A percentile compares a stretch with the other conserved stretches of the same genome.
These are phyloP conservation scores for Actinopyga echinites DNA, from an alignment of 53 echinoderm and acorn worm genomes.

Conservation along the genomic window DNA sequence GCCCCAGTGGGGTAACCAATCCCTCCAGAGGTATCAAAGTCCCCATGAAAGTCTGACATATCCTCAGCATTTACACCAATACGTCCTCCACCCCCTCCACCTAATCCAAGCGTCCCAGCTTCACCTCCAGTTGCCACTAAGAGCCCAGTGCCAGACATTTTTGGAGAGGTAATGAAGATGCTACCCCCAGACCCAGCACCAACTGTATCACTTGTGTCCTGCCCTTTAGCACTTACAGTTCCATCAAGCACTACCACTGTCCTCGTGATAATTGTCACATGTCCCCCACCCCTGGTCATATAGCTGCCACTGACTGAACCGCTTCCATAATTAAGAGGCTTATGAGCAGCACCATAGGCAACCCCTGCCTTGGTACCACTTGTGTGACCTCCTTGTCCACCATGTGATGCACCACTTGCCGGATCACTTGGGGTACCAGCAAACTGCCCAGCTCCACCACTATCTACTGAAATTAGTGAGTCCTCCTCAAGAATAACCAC, in stretches of 20 bases:
- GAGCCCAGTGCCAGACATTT: conserved; percentile 64
- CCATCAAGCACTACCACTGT: conserved; percentile 65
- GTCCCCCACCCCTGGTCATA: conserved; percentile 65
- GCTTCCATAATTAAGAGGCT: conserved; percentile 65
- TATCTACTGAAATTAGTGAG: conserved; percentile 56
- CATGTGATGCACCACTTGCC: conserved; percentile 73
- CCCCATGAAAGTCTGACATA: conserved; percentile 65
- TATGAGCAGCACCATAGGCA: conserved; percentile 55
- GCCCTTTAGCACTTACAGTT: conserved; percentile 63
- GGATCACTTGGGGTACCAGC: conserved; percentile 51
- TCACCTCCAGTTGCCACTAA: conserved; percentile 71
- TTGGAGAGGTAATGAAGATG: conserved; percentile 45
- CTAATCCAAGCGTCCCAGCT: conserved; percentile 39
- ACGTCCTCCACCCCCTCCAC: conserved; percentile 83
- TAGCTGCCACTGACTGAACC: conserved; percentile 43
- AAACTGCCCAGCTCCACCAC: conserved; percentile 51
- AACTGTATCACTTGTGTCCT: conserved; percentile 2
- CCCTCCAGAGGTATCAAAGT: conserved; percentile 62
- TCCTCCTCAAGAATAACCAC: conserved; percentile 35
- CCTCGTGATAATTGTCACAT: conserved; percentile 38
- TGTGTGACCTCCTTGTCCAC: conserved; percentile 71
- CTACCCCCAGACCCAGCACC: conserved; percentile 89
- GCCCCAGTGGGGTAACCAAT: conserved; percentile 63
- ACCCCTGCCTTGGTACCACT: not conserved
- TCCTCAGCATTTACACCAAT: conserved; percentile 59